Evolutionary conservation across 2,113 vertebrate genomes (phyloP).

Genomic region (Seriola aureovittata): DNA sequence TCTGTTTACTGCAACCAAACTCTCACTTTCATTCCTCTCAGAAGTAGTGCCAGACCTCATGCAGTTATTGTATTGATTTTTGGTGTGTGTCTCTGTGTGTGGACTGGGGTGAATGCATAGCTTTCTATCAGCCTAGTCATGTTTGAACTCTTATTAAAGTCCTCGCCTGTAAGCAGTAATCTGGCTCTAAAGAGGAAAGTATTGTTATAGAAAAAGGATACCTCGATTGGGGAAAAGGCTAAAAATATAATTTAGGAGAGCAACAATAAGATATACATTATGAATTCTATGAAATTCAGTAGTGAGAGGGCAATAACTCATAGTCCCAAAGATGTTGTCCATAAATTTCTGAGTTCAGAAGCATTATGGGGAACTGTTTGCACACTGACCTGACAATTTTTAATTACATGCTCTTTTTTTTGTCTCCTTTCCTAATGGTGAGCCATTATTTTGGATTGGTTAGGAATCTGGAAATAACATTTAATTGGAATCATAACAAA

Average conservation of each 20-base stretch:
- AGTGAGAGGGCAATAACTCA: constrained; percentile 52
- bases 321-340: constrained; percentile 4
- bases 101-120: constrained; percentile 8
- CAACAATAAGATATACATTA: constrained; percentile 46
- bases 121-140: constrained; percentile 15
- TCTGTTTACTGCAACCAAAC: constrained; percentile 13
- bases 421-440: constrained; percentile 1
- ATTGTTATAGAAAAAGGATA: constrained; percentile 21
- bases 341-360: constrained; percentile 38
- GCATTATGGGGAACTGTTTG: constrained; percentile 41
- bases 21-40: constrained; percentile 17
- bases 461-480: constrained; percentile 26
- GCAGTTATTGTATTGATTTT: constrained; percentile 40
- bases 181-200: constrained; percentile 13
- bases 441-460: constrained; percentile 20
- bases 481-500: constrained; percentile 32
- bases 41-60: constrained; percentile 25
- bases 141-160: constrained; percentile 50
- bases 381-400: constrained; percentile 40
- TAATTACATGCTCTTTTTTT: constrained; percentile 33
- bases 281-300: constrained; percentile 43
- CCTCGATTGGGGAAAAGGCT: constrained; percentile 36
- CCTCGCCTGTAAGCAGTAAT: constrained; percentile 4
- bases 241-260: constrained; percentile 57
- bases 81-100: constrained; percentile 4